phyloP scores from a whole-genome alignment of 2,797 vertebrate species.

The Vespertilio murinus region DNA sequence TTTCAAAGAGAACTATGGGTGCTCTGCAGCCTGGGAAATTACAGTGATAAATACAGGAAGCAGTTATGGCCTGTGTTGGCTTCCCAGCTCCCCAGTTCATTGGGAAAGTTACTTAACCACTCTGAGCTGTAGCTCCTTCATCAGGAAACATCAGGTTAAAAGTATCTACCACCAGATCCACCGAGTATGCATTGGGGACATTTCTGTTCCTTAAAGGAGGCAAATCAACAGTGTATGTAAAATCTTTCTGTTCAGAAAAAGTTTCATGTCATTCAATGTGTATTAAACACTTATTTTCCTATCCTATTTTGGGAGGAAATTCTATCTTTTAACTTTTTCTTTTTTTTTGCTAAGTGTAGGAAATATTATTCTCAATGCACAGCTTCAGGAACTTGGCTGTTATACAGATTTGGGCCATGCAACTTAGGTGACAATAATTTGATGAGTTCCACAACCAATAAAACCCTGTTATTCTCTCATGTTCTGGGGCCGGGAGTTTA shows the following conservation, averaged over 20 bases:
- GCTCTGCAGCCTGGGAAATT: not conserved
- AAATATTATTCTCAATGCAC: not conserved
- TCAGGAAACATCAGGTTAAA: not conserved
- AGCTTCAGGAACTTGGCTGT: not conserved
- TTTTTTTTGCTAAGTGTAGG: not conserved
- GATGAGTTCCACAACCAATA: not conserved
- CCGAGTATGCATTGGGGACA: not conserved
- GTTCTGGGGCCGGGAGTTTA: not conserved
- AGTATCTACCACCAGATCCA: not conserved
- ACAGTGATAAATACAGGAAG: not conserved
- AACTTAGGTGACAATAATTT: not conserved
- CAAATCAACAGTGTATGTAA: not conserved
- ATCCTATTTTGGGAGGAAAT: not conserved
- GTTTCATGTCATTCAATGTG: not conserved
- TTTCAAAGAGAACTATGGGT: not conserved
- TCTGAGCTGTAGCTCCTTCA: not conserved
- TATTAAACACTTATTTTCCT: not conserved
- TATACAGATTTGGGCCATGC: not conserved
- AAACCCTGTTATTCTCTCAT: not conserved
- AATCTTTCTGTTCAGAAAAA: not conserved
- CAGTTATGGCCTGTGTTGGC: not conserved
- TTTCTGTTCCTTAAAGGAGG: not conserved
- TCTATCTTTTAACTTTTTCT: not conserved
- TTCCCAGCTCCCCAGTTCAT: not conserved
- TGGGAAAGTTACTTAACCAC: not conserved